Evolutionary conservation across 2,888 invertebrate genomes (phyloP).

Genomic region (Gandaritis pyraliata): DNA sequence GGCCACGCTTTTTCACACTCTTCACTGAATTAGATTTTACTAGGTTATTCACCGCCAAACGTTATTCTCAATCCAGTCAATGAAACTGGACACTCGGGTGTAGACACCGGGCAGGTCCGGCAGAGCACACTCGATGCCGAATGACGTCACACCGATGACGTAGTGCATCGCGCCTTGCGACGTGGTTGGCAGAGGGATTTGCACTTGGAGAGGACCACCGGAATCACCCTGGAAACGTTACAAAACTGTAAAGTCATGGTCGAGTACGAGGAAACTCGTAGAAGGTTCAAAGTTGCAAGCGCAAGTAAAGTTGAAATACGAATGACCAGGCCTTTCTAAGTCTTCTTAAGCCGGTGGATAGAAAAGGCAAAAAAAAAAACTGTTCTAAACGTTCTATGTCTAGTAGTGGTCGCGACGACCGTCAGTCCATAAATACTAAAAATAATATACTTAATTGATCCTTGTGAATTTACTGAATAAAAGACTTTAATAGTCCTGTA

Average conservation of each 20-base stretch:
- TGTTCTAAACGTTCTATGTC: too few species aligned
- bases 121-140: slow-evolving; percentile 58
- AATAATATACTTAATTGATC: too few species aligned
- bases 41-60: slow-evolving; percentile 53
- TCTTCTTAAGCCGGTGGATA: too few species aligned
- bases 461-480: too few species aligned
- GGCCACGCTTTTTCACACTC: slow-evolving; percentile 17
- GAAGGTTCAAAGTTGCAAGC: not conserved
- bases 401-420: too few species aligned
- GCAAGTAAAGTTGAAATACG: not conserved
- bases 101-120: slow-evolving; percentile 59
- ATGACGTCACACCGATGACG: slow-evolving; percentile 63
- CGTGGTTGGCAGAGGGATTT: slow-evolving; percentile 46
- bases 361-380: too few species aligned
- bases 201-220: slow-evolving; percentile 86
- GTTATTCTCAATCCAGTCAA: slow-evolving; percentile 63
- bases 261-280: not conserved
- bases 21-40: too few species aligned
- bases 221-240: slow-evolving; percentile 85
- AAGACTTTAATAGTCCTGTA: too few species aligned
- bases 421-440: too few species aligned
- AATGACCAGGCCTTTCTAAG: too few species aligned
- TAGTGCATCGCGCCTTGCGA: slow-evolving; percentile 54
- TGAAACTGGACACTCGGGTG: slow-evolving; percentile 58
- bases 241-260: not conserved